Evolutionary conservation across 2,797 vertebrate genomes (phyloP), one percentile per base, ranked within the genome.

Genomic region (Crossoptilon crossoptilon): DNA sequence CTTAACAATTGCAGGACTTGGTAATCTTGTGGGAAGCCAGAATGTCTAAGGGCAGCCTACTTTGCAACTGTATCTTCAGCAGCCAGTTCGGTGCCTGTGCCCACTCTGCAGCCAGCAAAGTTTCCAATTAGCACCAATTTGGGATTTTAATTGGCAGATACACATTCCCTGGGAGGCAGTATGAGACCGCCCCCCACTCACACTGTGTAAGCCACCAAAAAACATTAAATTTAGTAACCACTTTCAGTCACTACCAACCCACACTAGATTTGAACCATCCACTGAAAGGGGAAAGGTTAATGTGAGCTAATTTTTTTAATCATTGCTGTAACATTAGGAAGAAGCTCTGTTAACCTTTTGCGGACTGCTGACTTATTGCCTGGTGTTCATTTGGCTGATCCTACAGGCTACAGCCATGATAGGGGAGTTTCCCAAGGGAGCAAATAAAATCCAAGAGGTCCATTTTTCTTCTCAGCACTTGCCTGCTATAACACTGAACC

Each of bases 361-460:
- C 85, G 83, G 87, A 53, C 86, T 92, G 77, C 91, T 90, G 92
- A 89, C 81, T 94, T 86, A 94, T 91, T 89, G 88, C 94, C 90
- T 93, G 89, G 81, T 81, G 76, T 80, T 94, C 96, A 93, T 95
- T 91, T 94, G 93, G 85, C 90, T 92, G 92, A 87, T 94, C 81
- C 73, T 91, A 94, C 3, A 0, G 90, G 94, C 88, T 95, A 80
- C 84, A 87, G 55, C 85, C 95, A 71, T 71, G 87, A 91, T 85
- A 71, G 88, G 71, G 62, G 85, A 83, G 72, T 67, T 82, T 95
- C 96, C 87, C 97, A 94, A 69, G 96, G 90, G 95, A 95, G 88
- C 86, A 96, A 96, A 97, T 96, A 93, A 97, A 97, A 96, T 86
- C 84, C 94, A 94, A 85, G 93, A 93, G 83, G 87, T 80, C 67